Evolutionary conservation across 2,888 invertebrate genomes (phyloP).

Genomic region (Lasioglossum figueresi): DNA sequence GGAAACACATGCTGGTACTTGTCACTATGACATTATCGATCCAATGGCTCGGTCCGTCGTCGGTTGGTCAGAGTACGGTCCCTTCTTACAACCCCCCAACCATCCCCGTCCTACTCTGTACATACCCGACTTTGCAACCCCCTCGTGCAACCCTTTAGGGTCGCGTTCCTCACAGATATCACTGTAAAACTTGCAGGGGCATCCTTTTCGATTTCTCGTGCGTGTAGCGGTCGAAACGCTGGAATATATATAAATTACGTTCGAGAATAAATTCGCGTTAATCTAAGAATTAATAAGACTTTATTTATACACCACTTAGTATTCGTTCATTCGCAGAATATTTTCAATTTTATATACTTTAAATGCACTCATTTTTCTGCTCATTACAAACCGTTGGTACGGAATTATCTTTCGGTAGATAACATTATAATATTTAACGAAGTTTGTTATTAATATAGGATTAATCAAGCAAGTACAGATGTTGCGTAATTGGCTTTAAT

Average conservation of each 20-base stretch:
- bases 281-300: neutral
- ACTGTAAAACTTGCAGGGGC: slow-evolving; percentile 63
- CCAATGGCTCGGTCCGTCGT: slow-evolving; percentile 71
- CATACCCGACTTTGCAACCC: slow-evolving; percentile 67
- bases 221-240: slow-evolving; percentile 13
- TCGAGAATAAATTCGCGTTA: neutral
- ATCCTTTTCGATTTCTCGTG: slow-evolving; percentile 64
- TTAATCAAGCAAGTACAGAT: neutral
- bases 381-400: neutral
- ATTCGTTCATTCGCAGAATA: neutral
- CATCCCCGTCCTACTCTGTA: slow-evolving; percentile 61
- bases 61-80: slow-evolving; percentile 70
- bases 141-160: slow-evolving; percentile 73
- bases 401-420: neutral
- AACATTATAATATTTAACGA: neutral
- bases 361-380: neutral
- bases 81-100: slow-evolving; percentile 66
- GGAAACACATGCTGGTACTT: slow-evolving; percentile 64
- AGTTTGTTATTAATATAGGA: neutral
- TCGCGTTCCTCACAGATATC: slow-evolving; percentile 68
- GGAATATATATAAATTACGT: neutral
- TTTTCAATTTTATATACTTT: neutral
- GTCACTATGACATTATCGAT: slow-evolving; percentile 79
- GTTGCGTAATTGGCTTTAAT: neutral
- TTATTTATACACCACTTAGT: neutral